Evolutionary conservation across 1,140 invertebrate species (phyloP).

Genomic region (Propsilocerus akamusi): DNA sequence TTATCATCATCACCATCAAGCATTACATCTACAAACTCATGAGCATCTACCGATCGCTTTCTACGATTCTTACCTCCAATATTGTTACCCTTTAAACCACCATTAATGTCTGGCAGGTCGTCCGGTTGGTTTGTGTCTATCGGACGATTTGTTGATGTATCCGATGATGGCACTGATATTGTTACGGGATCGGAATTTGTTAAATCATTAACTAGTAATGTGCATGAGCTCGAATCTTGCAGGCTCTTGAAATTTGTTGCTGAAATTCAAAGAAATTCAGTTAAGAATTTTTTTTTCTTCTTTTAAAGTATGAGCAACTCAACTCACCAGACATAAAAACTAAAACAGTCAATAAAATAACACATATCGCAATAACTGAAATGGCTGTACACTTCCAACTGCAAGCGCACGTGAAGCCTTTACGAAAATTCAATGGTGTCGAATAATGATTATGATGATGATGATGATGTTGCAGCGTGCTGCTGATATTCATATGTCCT

Average conservation of each 20-base stretch:
- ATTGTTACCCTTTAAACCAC: neutral
- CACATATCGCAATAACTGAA: conserved; percentile 60
- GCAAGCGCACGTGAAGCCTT: conserved; percentile 67
- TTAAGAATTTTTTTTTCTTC: too few species aligned
- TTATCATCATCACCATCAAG: neutral
- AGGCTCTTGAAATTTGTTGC: too few species aligned
- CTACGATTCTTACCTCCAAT: neutral
- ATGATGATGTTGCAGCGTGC: neutral
- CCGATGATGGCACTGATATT: neutral
- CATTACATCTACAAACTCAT: too few species aligned
- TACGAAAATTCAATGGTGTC: conserved; percentile 53
- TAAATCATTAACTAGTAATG: too few species aligned
- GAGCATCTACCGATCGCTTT: too few species aligned
- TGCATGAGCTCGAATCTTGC: too few species aligned
- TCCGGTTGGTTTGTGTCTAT: neutral
- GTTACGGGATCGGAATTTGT: too few species aligned
- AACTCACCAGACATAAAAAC: conserved; percentile 72
- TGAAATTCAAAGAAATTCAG: too few species aligned
- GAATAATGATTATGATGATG: conserved; percentile 19
- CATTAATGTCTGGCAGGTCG: neutral
- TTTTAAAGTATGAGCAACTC: too few species aligned
- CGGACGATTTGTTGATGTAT: neutral
- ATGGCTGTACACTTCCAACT: conserved; percentile 82
- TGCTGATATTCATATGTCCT: neutral
- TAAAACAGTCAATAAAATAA: conserved; percentile 59